Conservation (phyloP, 2,797 vertebrate species). For the Parambassis ranga region DNA sequence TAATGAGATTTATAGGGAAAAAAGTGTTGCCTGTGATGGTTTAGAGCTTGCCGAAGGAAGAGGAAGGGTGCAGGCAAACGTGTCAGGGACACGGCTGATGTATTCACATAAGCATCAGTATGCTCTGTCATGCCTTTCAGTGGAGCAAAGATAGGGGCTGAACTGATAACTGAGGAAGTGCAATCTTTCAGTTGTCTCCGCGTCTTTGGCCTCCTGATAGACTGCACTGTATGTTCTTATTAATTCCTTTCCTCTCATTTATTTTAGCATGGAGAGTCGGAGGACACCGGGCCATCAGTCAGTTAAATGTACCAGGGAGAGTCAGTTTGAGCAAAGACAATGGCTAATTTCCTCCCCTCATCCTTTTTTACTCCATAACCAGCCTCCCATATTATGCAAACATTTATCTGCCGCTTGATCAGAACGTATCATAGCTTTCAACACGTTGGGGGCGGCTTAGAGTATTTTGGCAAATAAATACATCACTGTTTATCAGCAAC, state of each 20-base stretch:
- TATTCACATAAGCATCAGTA: slow-evolving; percentile 64
- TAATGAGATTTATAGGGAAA: slow-evolving; percentile 66
- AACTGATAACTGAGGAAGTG: slow-evolving; percentile 46
- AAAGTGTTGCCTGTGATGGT: slow-evolving; percentile 61
- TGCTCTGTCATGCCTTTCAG: slow-evolving; percentile 58
- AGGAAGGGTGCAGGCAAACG: slow-evolving; percentile 52
- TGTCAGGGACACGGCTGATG: slow-evolving; percentile 52
- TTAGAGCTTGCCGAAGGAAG: slow-evolving; percentile 44
- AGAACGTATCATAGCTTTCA: slow-evolving; percentile 13
- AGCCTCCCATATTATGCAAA: slow-evolving; percentile 12
- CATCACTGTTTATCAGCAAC: slow-evolving; percentile 15
- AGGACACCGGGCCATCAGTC: slow-evolving; percentile 50
- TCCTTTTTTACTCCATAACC: slow-evolving; percentile 18
- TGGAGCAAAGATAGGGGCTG: slow-evolving; percentile 53
- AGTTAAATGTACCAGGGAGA: slow-evolving; percentile 58
- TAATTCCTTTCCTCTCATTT: slow-evolving; percentile 45
- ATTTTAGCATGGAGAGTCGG: slow-evolving; percentile 42
- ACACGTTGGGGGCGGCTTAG: neutral
- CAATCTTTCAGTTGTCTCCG: slow-evolving; percentile 56
- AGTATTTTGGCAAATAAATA: slow-evolving; percentile 35
- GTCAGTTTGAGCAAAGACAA: slow-evolving; percentile 41
- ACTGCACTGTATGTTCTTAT: slow-evolving; percentile 39
- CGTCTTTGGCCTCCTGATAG: slow-evolving; percentile 35
- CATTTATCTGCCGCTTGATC: slow-evolving; percentile 44
- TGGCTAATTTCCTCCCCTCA: slow-evolving; percentile 53